A percentile compares a stretch with the other conserved stretches of the same genome.
phyloP scores from a whole-genome alignment of 2,888 invertebrate species.

The Antitype chi region DNA sequence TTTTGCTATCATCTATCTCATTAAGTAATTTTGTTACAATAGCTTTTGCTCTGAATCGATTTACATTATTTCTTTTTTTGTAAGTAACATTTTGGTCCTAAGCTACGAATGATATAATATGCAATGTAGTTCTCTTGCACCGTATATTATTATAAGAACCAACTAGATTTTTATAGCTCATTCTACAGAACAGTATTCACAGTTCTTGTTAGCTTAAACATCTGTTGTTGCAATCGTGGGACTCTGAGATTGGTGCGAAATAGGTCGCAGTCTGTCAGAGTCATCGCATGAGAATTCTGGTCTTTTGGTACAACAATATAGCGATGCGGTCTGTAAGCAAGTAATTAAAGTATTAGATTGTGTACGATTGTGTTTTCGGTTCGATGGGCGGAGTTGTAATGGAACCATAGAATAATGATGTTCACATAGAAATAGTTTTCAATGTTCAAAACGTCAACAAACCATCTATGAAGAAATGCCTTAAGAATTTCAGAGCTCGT shows the following conservation, averaged over 20 bases:
- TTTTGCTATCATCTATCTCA: slow-evolving; percentile 1
- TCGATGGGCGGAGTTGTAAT: slow-evolving; percentile 23
- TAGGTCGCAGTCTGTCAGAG: slow-evolving; percentile 59
- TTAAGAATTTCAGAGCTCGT: background rate
- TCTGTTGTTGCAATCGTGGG: slow-evolving; percentile 66
- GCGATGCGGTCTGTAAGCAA: slow-evolving; percentile 53
- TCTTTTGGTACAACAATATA: slow-evolving; percentile 60
- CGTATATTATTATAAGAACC: slow-evolving; percentile 11
- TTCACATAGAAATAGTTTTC: slow-evolving; percentile 12
- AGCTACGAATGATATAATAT: slow-evolving; percentile 1
- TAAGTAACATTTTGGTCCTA: background rate
- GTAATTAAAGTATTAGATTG: slow-evolving; percentile 60
- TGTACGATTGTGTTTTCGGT: slow-evolving; percentile 56
- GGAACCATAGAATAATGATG: background rate
- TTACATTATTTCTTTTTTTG: background rate
- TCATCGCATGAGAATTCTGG: slow-evolving; percentile 65
- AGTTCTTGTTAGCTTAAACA: slow-evolving; percentile 60
- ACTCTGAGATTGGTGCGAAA: slow-evolving; percentile 66
- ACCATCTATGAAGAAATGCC: background rate
- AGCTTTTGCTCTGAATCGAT: background rate
- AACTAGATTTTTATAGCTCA: slow-evolving; percentile 42
- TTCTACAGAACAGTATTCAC: slow-evolving; percentile 47
- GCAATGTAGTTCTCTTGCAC: slow-evolving; percentile 3
- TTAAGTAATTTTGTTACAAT: background rate
- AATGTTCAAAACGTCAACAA: background rate